phyloP scores from a whole-genome alignment of 35 echinoderm and acorn worm species.

The Heliocidaris erythrogramma region DNA sequence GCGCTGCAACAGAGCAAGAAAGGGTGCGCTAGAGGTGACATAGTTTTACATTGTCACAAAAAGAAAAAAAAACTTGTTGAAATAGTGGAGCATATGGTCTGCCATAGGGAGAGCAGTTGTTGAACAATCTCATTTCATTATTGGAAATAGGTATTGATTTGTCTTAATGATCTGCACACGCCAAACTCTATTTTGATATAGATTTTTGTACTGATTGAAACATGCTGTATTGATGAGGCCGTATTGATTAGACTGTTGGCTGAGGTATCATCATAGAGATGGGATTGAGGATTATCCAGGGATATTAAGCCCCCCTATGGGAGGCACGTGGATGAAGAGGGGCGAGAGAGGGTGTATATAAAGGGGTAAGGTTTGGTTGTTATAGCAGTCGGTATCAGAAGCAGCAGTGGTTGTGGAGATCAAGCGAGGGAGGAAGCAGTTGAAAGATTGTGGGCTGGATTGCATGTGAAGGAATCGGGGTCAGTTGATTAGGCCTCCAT shows the following conservation, averaged over 20 bases:
- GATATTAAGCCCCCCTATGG: neutral
- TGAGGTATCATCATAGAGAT: neutral
- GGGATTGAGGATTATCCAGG: neutral
- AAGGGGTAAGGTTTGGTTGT: neutral
- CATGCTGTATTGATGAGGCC: neutral
- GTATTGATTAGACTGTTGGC: neutral
- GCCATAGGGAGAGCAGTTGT: neutral
- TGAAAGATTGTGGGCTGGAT: neutral
- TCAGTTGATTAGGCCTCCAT: neutral
- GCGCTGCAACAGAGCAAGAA: neutral
- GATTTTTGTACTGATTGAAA: neutral
- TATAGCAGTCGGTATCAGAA: neutral
- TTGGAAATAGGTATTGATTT: neutral
- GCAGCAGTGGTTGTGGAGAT: neutral
- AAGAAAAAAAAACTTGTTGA: neutral
- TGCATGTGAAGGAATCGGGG: neutral
- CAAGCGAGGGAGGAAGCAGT: neutral
- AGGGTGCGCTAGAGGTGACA: neutral
- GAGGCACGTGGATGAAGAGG: neutral
- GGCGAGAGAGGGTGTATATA: constrained; percentile 35
- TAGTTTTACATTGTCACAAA: neutral
- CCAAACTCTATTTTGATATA: neutral
- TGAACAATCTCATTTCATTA: neutral
- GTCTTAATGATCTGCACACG: neutral
- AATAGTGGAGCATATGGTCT: neutral